Conservation (phyloP, 2,888 invertebrate species). For the Phortica okadai region DNA sequence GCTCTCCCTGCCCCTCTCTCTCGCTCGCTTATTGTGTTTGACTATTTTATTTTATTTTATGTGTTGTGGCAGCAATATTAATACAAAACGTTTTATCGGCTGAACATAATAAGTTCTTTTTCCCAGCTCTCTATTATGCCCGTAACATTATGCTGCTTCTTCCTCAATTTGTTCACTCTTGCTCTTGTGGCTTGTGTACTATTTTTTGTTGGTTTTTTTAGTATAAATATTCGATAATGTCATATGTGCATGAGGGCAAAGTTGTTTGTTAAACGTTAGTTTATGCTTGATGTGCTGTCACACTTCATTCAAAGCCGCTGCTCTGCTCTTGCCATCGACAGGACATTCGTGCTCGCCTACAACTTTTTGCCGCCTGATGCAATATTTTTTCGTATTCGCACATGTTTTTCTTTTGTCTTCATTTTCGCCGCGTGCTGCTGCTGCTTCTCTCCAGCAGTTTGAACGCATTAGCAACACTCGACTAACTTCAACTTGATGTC, state of each 20-base stretch:
- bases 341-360: not conserved
- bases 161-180: constrained; percentile 22
- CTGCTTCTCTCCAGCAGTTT: constrained; percentile 5
- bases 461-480: constrained; percentile 27
- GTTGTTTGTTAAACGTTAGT: not conserved
- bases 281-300: not conserved
- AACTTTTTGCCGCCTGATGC: not conserved
- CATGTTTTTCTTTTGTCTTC: not conserved
- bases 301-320: not conserved
- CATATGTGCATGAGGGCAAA: constrained; percentile 39
- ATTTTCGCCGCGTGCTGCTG: not conserved
- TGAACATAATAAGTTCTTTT: constrained; percentile 67
- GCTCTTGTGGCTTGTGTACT: not conserved
- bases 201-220: constrained; percentile 36
- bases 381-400: constrained; percentile 9
- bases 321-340: not conserved
- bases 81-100: constrained; percentile 67
- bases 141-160: not conserved
- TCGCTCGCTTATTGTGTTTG: constrained; percentile 29
- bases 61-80: constrained; percentile 33
- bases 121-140: constrained; percentile 40
- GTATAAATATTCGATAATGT: constrained; percentile 59
- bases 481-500: constrained; percentile 53
- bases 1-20: not conserved
- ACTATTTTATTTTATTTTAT: constrained; percentile 29